A percentile compares a stretch with the other conserved stretches of the same genome.
phyloP scores from a whole-genome alignment of 2,888 invertebrate species.

The Mesochorus sp. region DNA sequence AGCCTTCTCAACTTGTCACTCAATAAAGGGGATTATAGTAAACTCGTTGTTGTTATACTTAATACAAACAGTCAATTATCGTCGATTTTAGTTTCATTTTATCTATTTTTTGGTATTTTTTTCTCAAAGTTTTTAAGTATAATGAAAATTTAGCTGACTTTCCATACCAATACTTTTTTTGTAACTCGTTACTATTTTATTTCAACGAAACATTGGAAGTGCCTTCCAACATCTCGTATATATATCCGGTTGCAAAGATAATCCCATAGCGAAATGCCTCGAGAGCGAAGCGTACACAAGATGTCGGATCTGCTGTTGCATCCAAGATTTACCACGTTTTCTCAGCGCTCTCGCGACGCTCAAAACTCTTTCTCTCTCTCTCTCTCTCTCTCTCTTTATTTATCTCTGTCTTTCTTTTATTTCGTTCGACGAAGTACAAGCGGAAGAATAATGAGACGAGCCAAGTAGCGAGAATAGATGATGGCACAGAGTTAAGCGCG shows the following conservation, averaged over 20 bases:
- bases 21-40: too few relatives aligned
- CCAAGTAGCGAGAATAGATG: conserved; percentile 29
- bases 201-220: neutral
- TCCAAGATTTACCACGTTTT: conserved; percentile 52
- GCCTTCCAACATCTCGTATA: neutral
- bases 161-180: neutral
- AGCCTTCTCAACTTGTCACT: too few relatives aligned
- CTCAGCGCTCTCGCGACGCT: conserved; percentile 24
- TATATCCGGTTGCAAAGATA: conserved; percentile 50
- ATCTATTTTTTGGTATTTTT: too few relatives aligned
- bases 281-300: neutral
- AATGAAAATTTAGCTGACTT: neutral
- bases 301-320: conserved; percentile 42
- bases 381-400: neutral
- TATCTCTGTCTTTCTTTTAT: neutral
- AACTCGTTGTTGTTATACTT: too few relatives aligned
- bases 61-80: too few relatives aligned
- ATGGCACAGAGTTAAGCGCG: conserved; percentile 14
- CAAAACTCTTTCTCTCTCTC: neutral
- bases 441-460: conserved; percentile 20
- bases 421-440: neutral
- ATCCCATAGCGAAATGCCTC: conserved; percentile 39
- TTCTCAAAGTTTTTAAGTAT: neutral
- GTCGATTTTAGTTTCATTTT: too few relatives aligned
- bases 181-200: conserved; percentile 3